Evolutionary conservation across 2,113 vertebrate genomes (phyloP).

Genomic region (Bufo bufo): DNA sequence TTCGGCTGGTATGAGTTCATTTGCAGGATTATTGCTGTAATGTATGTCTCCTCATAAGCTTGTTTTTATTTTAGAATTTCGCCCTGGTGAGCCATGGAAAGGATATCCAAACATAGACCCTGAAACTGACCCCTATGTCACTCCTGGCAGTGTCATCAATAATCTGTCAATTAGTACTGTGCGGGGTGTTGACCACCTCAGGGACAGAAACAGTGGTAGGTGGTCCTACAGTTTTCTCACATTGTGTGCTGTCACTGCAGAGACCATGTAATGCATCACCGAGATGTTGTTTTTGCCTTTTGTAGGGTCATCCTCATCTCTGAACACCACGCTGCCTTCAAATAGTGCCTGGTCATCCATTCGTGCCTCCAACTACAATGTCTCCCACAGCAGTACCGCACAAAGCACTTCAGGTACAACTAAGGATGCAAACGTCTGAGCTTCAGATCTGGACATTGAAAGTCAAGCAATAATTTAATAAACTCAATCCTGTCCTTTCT

Average conservation of each 20-base stretch:
- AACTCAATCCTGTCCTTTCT: neutral
- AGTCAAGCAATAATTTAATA: neutral
- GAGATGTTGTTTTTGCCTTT: neutral
- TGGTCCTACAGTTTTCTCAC: neutral
- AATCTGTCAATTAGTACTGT: constrained; percentile 99
- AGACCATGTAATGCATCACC: neutral
- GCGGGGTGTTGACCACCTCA: constrained; percentile 99
- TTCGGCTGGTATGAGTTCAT: no score
- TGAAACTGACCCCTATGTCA: constrained; percentile 98
- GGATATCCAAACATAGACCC: constrained; percentile 99
- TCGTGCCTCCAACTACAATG: constrained; percentile 99
- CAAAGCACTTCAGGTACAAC: constrained; percentile 98
- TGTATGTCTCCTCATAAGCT: neutral
- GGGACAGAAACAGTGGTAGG: constrained; percentile 98
- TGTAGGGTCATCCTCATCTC: constrained; percentile 98
- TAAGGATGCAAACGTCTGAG: no score
- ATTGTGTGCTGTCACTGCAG: neutral
- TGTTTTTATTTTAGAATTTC: constrained; percentile 83
- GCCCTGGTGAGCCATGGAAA: constrained; percentile 99
- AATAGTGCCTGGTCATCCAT: constrained; percentile 99
- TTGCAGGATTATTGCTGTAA: no score
- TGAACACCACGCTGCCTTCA: constrained; percentile 99
- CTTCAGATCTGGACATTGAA: no score
- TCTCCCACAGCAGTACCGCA: constrained; percentile 99
- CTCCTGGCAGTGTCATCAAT: constrained; percentile 99